phyloP scores from a whole-genome alignment of 2,113 vertebrate species.

The Seriola dumerili region DNA sequence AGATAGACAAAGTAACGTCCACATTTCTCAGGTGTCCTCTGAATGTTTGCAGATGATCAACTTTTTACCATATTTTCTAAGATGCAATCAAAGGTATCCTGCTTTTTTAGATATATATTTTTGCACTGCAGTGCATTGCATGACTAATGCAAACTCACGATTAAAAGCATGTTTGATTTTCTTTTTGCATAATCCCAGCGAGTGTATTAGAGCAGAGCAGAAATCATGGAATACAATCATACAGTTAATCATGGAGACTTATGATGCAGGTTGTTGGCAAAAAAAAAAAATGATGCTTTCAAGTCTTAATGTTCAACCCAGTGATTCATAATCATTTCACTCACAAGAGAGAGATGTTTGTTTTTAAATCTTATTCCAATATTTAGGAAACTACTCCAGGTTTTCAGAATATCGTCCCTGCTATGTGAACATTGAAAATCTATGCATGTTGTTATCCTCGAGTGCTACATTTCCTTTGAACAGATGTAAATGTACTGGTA shows the following conservation, averaged over 20 bases:
- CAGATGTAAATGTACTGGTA: constrained; percentile 68
- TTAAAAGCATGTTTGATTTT: constrained; percentile 58
- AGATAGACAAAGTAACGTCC: constrained; percentile 51
- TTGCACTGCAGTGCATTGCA: constrained; percentile 79
- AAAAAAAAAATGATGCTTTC: constrained; percentile 10
- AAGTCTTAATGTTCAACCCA: constrained; percentile 16
- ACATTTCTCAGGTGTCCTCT: constrained; percentile 83
- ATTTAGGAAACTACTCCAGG: constrained; percentile 44
- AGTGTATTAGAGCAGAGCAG: constrained; percentile 10
- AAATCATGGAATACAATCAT: constrained; percentile 22
- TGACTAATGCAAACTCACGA: constrained; percentile 56
- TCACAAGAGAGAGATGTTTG: constrained; percentile 30
- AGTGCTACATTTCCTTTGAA: constrained; percentile 67
- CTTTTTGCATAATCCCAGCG: constrained; percentile 26
- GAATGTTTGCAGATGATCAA: constrained; percentile 75
- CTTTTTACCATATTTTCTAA: constrained; percentile 78
- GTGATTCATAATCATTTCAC: constrained; percentile 13
- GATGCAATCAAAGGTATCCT: constrained; percentile 62
- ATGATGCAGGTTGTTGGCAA: constrained; percentile 4
- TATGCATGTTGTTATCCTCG: constrained; percentile 84
- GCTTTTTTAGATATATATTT: constrained; percentile 73
- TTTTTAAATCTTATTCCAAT: constrained; percentile 37
- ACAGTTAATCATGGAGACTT: not conserved
- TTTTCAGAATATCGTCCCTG: constrained; percentile 68
- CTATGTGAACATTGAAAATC: constrained; percentile 78